Evolutionary conservation across 2,888 invertebrate species (phyloP), one percentile per base, ranked within the genome.

Genomic region (Ennomos erosarius): DNA sequence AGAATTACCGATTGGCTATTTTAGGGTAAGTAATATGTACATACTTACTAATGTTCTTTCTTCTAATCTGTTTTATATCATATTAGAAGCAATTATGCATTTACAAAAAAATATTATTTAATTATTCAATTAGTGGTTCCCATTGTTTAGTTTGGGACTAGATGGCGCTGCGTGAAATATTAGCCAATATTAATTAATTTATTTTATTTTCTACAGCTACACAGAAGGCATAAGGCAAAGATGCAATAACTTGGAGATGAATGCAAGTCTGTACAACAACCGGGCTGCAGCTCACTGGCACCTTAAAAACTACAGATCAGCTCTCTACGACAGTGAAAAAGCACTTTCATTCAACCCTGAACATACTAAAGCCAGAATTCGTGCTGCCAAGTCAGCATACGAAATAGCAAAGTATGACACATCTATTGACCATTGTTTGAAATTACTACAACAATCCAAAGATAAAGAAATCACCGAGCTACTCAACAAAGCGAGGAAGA

Each of bases 1-100:
- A 98, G 81, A 98, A 99, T 78, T 99, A 98, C 79, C 93, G 97
- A 64, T 93, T 98, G 81, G 98, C 99, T 0, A 95, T 98, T 62
- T 87, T 96, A 53, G 91, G 93, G 79, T 94, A 61, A 78, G 81
- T 74, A 11, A 10, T 3, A 35, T 33, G 8, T n/a, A n/a, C 2
- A 6, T 35, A 10, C 11, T 35, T 13, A 5, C 10, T 42, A 10
- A 33, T 26, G n/a, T 35, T n/a, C n/a, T n/a, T n/a, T n/a, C n/a
- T n/a, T n/a, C n/a, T n/a, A n/a, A 40, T 13, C 12, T 46, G 9
- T 45, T 53, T 16, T 16, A 16, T 16, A n/a, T n/a, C n/a, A n/a
- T n/a, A n/a, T n/a, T n/a, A n/a, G n/a, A n/a, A n/a, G n/a, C n/a
- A n/a, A n/a, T 16, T 16, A 16, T 16, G 16, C 16, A 16, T 16